A percentile compares a stretch with the other conserved stretches of the same genome.
Evolutionary conservation across 1,140 invertebrate genomes (phyloP).

Genomic region (Trichonephila inaurata): DNA sequence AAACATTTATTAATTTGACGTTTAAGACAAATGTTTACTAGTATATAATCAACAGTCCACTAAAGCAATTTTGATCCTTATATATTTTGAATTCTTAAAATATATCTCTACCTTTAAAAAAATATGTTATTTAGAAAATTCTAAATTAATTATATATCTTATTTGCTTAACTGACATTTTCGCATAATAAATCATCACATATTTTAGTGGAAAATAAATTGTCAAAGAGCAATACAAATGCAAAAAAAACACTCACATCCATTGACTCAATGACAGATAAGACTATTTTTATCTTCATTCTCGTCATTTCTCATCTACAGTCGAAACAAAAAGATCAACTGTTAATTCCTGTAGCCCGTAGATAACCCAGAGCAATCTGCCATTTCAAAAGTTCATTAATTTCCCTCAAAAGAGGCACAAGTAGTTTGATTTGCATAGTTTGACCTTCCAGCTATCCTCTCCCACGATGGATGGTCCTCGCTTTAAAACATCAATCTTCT

Average conservation of each 20-base stretch:
- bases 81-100: too few relatives aligned
- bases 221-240: background rate
- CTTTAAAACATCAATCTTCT: slow-evolving; percentile 62
- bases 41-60: too few relatives aligned
- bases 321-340: background rate
- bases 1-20: too few relatives aligned
- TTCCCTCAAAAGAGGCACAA: background rate
- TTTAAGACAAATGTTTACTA: too few relatives aligned
- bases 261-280: background rate
- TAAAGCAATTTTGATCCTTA: too few relatives aligned
- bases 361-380: slow-evolving; percentile 42
- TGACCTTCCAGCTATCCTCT: slow-evolving; percentile 43
- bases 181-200: too few relatives aligned
- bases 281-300: background rate
- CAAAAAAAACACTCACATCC: background rate
- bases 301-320: background rate
- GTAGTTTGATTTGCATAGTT: slow-evolving; percentile 43
- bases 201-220: background rate
- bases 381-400: slow-evolving; percentile 61
- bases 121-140: too few relatives aligned
- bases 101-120: too few relatives aligned
- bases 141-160: background rate
- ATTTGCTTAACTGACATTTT: too few relatives aligned
- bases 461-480: slow-evolving; percentile 31
- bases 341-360: slow-evolving; percentile 40